Evolutionary conservation across 2,888 invertebrate species (phyloP).

Genomic region (Morpho achilles): DNA sequence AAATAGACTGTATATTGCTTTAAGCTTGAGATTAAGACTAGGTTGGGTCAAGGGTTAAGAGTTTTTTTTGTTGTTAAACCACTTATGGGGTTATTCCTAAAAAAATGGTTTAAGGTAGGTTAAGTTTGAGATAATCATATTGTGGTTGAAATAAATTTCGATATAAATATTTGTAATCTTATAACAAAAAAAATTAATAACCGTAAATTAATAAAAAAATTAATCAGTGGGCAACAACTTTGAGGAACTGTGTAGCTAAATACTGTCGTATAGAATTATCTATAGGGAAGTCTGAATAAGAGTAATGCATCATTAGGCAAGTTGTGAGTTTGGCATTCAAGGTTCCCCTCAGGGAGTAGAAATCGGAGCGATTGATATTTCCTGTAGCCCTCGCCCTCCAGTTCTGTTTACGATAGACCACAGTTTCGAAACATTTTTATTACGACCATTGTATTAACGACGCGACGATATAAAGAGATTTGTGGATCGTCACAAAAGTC

Average conservation of each 20-base stretch:
- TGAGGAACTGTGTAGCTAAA: slow-evolving; percentile 2
- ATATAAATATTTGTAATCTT: not conserved
- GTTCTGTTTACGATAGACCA: slow-evolving; percentile 17
- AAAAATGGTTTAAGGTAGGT: too few relatives aligned
- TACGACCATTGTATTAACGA: slow-evolving; percentile 10
- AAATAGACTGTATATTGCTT: too few relatives aligned
- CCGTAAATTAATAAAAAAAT: too few relatives aligned
- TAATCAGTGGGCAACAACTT: not conserved
- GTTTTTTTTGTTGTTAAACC: too few relatives aligned
- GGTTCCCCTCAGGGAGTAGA: slow-evolving; percentile 34
- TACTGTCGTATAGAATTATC: slow-evolving; percentile 23
- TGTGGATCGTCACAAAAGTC: slow-evolving; percentile 1
- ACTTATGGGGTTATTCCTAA: too few relatives aligned
- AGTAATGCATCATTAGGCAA: slow-evolving; percentile 52
- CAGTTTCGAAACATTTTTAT: slow-evolving; percentile 10
- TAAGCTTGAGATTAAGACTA: too few relatives aligned
- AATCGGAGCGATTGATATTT: slow-evolving; percentile 47
- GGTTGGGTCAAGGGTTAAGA: too few relatives aligned
- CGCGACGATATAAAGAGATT: slow-evolving; percentile 7
- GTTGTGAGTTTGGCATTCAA: slow-evolving; percentile 46
- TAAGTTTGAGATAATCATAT: too few relatives aligned
- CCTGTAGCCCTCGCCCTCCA: slow-evolving; percentile 28
- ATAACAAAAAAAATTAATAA: not conserved
- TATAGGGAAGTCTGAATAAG: slow-evolving; percentile 37
- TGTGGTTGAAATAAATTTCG: too few relatives aligned